A percentile compares a stretch with the other conserved stretches of the same genome.
Evolutionary conservation across 2,888 invertebrate species (phyloP).

Genomic region (Drosophila barbarae): DNA sequence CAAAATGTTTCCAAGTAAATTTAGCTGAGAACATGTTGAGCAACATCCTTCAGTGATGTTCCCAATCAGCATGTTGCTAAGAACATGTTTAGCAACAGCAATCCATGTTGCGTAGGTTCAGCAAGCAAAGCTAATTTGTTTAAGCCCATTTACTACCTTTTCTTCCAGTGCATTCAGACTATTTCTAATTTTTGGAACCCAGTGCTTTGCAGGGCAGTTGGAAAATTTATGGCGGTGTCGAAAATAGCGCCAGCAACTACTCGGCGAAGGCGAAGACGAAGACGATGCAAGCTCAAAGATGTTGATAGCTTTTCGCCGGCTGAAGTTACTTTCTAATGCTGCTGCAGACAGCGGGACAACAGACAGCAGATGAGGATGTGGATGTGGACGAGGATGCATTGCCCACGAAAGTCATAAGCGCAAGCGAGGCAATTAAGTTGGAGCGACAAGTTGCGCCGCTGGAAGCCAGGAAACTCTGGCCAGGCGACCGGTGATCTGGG

Average conservation of each 20-base stretch:
- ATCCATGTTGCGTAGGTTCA: not conserved
- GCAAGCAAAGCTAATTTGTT: not conserved
- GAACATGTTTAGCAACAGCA: too few relatives aligned
- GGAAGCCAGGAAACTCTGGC: conserved; percentile 63
- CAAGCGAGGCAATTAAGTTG: conserved; percentile 72
- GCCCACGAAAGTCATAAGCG: conserved; percentile 75
- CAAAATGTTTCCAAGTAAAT: too few relatives aligned
- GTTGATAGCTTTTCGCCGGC: conserved; percentile 61
- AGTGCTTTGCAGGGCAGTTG: conserved; percentile 69
- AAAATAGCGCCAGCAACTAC: conserved; percentile 70
- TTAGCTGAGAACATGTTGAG: too few relatives aligned
- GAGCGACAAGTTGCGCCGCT: conserved; percentile 74
- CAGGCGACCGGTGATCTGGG: conserved; percentile 17
- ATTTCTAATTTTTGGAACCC: conserved; percentile 56
- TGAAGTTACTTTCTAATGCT: conserved; percentile 70
- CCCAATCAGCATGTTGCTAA: too few relatives aligned
- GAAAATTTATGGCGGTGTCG: conserved; percentile 74
- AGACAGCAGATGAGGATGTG: conserved; percentile 39
- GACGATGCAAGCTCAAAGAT: conserved; percentile 46
- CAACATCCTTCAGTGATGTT: too few relatives aligned
- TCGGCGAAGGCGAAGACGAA: conserved; percentile 51
- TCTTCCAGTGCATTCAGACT: conserved; percentile 26
- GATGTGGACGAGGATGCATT: conserved; percentile 62
- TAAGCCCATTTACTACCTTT: not conserved
- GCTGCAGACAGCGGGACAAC: conserved; percentile 28